Conservation (phyloP, 1,140 invertebrate species). For the Bombus pyrosoma region DNA sequence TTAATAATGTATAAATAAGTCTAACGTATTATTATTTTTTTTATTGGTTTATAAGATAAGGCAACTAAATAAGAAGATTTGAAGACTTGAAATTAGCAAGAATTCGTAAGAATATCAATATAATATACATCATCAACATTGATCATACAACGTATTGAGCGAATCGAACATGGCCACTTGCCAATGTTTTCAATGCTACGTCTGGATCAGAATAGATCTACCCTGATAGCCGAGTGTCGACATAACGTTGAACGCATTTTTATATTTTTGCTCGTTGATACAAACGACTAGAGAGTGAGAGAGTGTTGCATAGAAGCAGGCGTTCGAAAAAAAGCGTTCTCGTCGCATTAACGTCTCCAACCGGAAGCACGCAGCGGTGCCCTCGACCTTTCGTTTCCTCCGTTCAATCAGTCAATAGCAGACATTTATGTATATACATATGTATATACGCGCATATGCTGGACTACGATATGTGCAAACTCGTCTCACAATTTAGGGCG, state of each 20-base stretch:
- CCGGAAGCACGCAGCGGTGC: conserved; percentile 66
- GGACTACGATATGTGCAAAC: conserved; percentile 15
- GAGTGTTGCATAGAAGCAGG: conserved; percentile 29
- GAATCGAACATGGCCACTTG: not conserved
- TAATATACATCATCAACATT: not conserved
- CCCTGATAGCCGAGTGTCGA: not conserved
- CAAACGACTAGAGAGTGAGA: not conserved
- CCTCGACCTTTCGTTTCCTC: conserved; percentile 56
- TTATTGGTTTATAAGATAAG: not conserved
- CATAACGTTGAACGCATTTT: not conserved
- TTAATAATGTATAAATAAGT: not conserved
- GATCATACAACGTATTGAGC: not conserved
- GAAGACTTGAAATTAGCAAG: not conserved
- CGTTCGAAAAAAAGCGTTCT: conserved; percentile 21
- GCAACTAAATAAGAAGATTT: not conserved
- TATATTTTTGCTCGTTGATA: not conserved
- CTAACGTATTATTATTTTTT: not conserved
- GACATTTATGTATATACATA: not conserved
- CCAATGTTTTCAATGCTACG: conserved; percentile 34
- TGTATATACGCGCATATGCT: not conserved
- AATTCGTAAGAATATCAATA: not conserved
- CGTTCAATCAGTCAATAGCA: conserved; percentile 36
- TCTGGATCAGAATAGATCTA: not conserved
- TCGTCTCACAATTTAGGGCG: conserved; percentile 22
- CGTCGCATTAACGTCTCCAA: conserved; percentile 37